Conservation (phyloP, 1,140 invertebrate species). For the Elymnias hypermnestra region DNA sequence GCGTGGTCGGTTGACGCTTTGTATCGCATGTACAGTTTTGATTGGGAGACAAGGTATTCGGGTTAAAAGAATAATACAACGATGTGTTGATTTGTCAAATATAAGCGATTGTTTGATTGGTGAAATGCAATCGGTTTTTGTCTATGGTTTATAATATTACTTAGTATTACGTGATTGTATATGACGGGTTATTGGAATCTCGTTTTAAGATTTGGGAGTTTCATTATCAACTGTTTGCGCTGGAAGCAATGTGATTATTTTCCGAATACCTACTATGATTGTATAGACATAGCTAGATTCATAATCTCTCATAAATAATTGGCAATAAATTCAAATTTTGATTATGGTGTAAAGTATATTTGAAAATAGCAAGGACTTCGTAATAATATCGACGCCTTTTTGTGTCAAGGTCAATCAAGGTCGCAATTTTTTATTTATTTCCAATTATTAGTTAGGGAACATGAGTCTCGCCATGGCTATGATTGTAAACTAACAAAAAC, state of each 20-base stretch:
- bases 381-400: no score
- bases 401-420: no score
- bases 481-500: no score
- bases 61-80: neutral
- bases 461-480: no score
- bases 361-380: no score
- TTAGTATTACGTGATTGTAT: constrained; percentile 38
- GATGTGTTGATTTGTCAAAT: no score
- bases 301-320: no score
- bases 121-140: neutral
- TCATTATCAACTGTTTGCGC: constrained; percentile 13
- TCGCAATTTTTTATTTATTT: no score
- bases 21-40: neutral
- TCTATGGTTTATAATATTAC: constrained; percentile 15
- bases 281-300: neutral
- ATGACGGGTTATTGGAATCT: constrained; percentile 23
- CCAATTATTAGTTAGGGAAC: no score
- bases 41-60: constrained; percentile 5
- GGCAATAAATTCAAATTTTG: no score
- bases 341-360: no score
- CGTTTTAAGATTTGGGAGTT: constrained; percentile 1
- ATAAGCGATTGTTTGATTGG: no score
- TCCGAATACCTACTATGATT: neutral
- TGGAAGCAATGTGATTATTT: constrained; percentile 17
- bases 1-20: constrained; percentile 8